Conservation (phyloP, 2,888 invertebrate species). For the Calliphora vomitoria region DNA sequence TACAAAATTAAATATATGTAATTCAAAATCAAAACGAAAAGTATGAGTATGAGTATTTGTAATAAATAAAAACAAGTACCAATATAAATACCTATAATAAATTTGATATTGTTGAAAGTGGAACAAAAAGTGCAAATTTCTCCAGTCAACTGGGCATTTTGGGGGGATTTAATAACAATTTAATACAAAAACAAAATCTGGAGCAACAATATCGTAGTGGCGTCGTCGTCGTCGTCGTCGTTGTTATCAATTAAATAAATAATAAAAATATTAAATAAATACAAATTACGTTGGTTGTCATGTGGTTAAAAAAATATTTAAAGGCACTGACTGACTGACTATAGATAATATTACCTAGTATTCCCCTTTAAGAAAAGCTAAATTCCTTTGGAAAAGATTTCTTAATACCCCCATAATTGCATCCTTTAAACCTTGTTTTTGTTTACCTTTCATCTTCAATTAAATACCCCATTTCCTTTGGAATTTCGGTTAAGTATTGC, state of each 20-base stretch:
- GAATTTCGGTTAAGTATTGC: not conserved
- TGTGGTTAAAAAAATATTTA: slow-evolving; percentile 56
- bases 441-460: slow-evolving; percentile 6
- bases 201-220: slow-evolving; percentile 40
- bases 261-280: slow-evolving; percentile 38
- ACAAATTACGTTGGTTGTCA: slow-evolving; percentile 56
- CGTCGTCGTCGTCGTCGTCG: not conserved
- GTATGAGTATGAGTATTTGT: slow-evolving; percentile 45
- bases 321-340: not conserved
- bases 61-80: slow-evolving; percentile 36
- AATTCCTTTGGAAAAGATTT: not conserved
- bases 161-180: slow-evolving; percentile 20
- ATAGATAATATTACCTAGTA: not conserved
- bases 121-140: slow-evolving; percentile 42
- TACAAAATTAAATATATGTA: slow-evolving; percentile 2
- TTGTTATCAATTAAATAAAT: slow-evolving; percentile 45
- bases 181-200: slow-evolving; percentile 27
- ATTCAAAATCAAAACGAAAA: slow-evolving; percentile 36
- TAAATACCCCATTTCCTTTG: slow-evolving; percentile 3
- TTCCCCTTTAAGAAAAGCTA: not conserved
- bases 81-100: not conserved
- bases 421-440: not conserved
- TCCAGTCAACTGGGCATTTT: slow-evolving; percentile 14
- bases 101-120: not conserved
- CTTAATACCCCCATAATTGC: not conserved